A percentile compares a stretch with the other conserved stretches of the same genome.
Conservation (phyloP, 2,888 invertebrate genomes). For the Drepanosiphum platanoidis region DNA sequence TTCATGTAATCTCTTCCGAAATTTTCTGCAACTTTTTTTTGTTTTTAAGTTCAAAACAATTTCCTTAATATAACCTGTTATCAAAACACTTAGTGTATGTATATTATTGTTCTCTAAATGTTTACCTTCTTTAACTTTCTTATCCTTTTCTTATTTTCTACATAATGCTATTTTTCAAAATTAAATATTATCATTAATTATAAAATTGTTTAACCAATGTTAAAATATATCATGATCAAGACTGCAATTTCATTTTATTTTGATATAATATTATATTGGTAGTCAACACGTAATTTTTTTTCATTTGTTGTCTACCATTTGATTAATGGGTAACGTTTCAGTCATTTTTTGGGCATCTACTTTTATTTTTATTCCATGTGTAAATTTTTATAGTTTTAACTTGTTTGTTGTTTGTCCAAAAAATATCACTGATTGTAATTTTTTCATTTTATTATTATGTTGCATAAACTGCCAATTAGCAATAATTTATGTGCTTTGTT, state of each 20-base stretch:
- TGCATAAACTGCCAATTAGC: constrained; percentile 53
- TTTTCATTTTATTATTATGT: constrained; percentile 46
- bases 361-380: constrained; percentile 41
- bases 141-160: constrained; percentile 13
- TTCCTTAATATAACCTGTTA: neutral
- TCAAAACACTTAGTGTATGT: neutral
- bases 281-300: constrained; percentile 22
- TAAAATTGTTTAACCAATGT: constrained; percentile 28
- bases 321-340: constrained; percentile 43
- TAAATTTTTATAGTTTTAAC: constrained; percentile 10
- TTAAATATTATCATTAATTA: constrained; percentile 8
- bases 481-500: constrained; percentile 44
- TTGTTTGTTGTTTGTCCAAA: constrained; percentile 30
- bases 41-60: neutral
- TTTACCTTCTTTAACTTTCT: constrained; percentile 24
- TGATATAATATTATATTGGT: constrained; percentile 27
- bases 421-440: constrained; percentile 17
- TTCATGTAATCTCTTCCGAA: neutral
- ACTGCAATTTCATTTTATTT: constrained; percentile 52
- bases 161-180: neutral
- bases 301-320: constrained; percentile 22
- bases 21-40: neutral
- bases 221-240: constrained; percentile 43
- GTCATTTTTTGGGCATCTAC: constrained; percentile 43
- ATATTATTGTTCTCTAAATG: constrained; percentile 5